A percentile compares a stretch with the other conserved stretches of the same genome.
Evolutionary conservation across 2,113 vertebrate species (phyloP).

Genomic region (Kobus ellipsiprymnus): DNA sequence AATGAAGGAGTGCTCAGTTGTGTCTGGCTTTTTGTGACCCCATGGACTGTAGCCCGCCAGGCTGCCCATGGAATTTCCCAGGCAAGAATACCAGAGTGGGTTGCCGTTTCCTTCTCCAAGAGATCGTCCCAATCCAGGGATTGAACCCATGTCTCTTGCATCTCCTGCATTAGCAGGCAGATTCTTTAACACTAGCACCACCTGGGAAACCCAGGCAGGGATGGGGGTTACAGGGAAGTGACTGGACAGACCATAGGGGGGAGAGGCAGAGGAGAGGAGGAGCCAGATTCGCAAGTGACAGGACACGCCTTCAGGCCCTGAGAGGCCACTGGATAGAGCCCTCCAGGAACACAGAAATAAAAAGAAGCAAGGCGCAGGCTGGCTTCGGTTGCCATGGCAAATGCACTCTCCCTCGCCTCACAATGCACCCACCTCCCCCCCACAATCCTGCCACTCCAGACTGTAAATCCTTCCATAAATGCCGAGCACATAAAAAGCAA

Average conservation of each 20-base stretch:
- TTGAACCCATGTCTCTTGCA: not conserved
- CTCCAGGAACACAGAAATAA: conserved; percentile 51
- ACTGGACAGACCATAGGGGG: conserved; percentile 25
- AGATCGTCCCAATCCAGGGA: not conserved
- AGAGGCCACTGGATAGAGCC: not conserved
- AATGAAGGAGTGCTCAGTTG: not conserved
- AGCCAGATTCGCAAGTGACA: not conserved
- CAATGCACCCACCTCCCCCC: not conserved
- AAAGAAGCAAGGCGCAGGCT: conserved; percentile 31
- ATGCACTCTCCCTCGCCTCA: not conserved
- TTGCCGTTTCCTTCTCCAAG: not conserved
- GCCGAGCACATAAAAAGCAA: conserved; percentile 63
- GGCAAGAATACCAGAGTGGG: not conserved
- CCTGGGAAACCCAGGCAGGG: not conserved
- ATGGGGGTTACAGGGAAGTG: conserved; percentile 48
- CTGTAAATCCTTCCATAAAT: conserved; percentile 72
- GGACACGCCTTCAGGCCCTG: conserved; percentile 24
- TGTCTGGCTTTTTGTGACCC: not conserved
- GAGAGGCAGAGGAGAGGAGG: conserved; percentile 47
- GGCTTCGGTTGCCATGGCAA: conserved; percentile 70
- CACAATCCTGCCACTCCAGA: conserved; percentile 46
- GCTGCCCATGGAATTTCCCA: not conserved
- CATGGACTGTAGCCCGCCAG: not conserved
- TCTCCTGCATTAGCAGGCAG: not conserved
- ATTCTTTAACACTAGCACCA: not conserved